Percentiles rank a stretch among this genome's conserved stretches.
Evolutionary conservation across 2,888 invertebrate genomes (phyloP).

Genomic region (Bembecia ichneumoniformis): DNA sequence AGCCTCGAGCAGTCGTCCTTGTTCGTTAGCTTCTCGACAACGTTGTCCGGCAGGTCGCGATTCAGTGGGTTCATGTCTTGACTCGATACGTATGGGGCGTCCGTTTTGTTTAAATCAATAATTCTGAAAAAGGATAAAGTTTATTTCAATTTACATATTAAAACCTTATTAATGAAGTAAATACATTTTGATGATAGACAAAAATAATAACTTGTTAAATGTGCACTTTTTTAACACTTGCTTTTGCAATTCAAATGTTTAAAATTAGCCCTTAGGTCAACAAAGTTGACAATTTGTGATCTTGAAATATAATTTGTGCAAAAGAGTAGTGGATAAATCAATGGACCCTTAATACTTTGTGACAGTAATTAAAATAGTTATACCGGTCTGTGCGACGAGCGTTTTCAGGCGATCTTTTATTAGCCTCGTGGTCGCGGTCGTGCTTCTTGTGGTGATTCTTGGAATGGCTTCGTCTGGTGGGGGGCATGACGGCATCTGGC

Average conservation of each 20-base stretch:
- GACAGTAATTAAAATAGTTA: constrained; percentile 6
- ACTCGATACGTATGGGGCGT: constrained; percentile 54
- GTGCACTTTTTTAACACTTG: too few relatives aligned
- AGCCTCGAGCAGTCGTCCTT: constrained; percentile 63
- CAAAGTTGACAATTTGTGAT: too few relatives aligned
- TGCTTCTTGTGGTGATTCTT: constrained; percentile 59
- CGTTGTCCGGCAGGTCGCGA: constrained; percentile 50
- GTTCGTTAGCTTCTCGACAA: constrained; percentile 56
- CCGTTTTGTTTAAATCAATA: constrained; percentile 65
- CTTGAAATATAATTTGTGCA: too few relatives aligned
- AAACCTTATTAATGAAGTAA: too few relatives aligned
- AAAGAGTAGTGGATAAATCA: too few relatives aligned
- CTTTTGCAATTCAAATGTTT: too few relatives aligned
- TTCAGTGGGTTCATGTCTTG: constrained; percentile 49
- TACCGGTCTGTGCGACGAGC: constrained; percentile 61
- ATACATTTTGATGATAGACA: too few relatives aligned
- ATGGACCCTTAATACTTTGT: too few relatives aligned
- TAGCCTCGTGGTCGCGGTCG: constrained; percentile 50
- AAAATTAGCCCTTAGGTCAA: too few relatives aligned
- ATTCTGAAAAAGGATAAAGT: constrained; percentile 38
- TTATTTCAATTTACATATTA: background rate
- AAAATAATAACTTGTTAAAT: too few relatives aligned
- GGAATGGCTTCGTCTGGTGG: constrained; percentile 59
- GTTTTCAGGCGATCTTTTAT: constrained; percentile 58
- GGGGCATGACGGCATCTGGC: constrained; percentile 66